Evolutionary conservation across 2,888 invertebrate genomes (phyloP).

Genomic region (Lepidonotus clava): DNA sequence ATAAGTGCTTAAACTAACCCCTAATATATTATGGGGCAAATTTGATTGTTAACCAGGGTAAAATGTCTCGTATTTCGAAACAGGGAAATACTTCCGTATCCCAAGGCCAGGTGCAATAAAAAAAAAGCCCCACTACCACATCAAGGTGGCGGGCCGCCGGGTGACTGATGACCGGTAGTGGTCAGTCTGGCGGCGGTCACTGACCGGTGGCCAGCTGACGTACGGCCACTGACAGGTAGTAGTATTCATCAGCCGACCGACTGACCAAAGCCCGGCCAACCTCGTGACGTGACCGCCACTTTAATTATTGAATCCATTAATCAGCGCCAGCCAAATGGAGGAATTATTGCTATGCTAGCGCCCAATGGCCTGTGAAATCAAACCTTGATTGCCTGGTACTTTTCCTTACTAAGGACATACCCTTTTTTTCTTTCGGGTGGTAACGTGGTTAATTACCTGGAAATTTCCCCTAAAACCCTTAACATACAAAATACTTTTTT

Average conservation of each 20-base stretch:
- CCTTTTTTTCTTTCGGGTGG: too few relatives aligned
- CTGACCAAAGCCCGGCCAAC: background rate
- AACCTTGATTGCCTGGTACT: background rate
- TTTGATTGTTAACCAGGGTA: too few relatives aligned
- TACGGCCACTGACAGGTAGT: too few relatives aligned
- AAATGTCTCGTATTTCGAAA: too few relatives aligned
- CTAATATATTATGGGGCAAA: too few relatives aligned
- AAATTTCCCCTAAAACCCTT: too few relatives aligned
- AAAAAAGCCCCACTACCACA: too few relatives aligned
- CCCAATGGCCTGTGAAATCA: background rate
- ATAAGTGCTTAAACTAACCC: too few relatives aligned
- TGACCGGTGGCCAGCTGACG: background rate
- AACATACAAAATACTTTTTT: too few relatives aligned
- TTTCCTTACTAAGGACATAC: too few relatives aligned
- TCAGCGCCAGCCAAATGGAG: background rate
- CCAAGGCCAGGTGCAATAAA: too few relatives aligned
- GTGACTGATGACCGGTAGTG: background rate
- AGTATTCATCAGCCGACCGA: background rate
- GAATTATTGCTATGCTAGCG: background rate
- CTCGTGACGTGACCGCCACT: background rate
- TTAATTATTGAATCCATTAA: conserved; percentile 10
- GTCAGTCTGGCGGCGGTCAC: background rate
- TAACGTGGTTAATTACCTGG: background rate
- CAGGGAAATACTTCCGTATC: too few relatives aligned
- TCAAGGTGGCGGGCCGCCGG: background rate